A percentile compares a stretch with the other conserved stretches of the same genome.
These are phyloP conservation scores for Kryptolebias marmoratus DNA, from an alignment of 2,113 vertebrate species.

Conservation along the genomic window DNA sequence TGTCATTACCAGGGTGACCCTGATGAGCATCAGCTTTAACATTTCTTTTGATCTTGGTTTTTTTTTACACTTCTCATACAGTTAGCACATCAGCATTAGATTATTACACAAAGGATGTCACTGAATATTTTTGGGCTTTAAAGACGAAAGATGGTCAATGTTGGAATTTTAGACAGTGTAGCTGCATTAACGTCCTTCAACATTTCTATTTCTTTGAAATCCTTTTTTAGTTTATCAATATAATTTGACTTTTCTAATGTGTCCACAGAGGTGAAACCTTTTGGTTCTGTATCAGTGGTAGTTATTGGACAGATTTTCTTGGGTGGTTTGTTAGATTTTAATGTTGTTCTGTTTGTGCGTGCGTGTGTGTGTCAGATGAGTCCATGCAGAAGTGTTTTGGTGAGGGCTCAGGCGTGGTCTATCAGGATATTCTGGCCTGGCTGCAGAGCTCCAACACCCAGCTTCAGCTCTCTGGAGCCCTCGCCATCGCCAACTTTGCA, in stretches of 20 bases:
- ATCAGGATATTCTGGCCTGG: slow-evolving; percentile 76
- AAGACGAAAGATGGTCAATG: too few relatives aligned
- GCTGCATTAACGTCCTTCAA: too few relatives aligned
- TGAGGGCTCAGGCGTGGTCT: slow-evolving; percentile 72
- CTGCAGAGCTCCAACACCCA: slow-evolving; percentile 77
- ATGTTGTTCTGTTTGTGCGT: not conserved
- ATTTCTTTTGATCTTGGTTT: too few relatives aligned
- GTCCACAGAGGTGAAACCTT: not conserved
- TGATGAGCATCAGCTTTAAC: too few relatives aligned
- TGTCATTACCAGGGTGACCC: too few relatives aligned
- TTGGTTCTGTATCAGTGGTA: not conserved
- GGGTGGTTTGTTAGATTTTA: not conserved
- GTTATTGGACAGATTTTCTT: not conserved
- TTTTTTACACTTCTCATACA: too few relatives aligned
- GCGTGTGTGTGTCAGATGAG: slow-evolving; percentile 70
- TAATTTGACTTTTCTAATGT: not conserved
- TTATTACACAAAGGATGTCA: too few relatives aligned
- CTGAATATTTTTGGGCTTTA: too few relatives aligned
- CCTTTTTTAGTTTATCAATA: not conserved
- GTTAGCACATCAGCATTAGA: too few relatives aligned
- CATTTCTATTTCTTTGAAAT: too few relatives aligned
- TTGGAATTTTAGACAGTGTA: too few relatives aligned
- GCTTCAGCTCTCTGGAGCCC: slow-evolving; percentile 75
- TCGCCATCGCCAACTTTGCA: slow-evolving; percentile 79
- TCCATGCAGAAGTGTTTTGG: slow-evolving; percentile 81